phyloP scores from a whole-genome alignment of 2,797 vertebrate species.

The Dromococcyx pavoninus region DNA sequence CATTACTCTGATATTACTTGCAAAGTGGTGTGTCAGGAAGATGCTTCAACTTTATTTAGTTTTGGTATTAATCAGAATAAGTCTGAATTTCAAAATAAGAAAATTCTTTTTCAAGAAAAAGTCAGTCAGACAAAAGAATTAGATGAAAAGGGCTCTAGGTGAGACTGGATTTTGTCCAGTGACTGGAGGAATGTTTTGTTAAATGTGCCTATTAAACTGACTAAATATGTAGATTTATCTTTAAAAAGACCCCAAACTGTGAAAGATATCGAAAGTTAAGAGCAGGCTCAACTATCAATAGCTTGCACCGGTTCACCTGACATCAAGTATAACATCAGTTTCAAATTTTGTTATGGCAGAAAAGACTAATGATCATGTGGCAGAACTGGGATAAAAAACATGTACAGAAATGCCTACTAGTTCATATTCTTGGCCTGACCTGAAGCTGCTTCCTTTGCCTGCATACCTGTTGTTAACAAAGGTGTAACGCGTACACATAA shows the following conservation, averaged over 20 bases:
- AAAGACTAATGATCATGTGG: neutral
- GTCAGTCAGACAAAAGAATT: neutral
- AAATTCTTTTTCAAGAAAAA: neutral
- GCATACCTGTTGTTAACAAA: neutral
- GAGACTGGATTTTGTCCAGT: neutral
- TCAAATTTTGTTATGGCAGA: neutral
- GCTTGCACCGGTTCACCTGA: neutral
- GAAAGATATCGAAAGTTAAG: neutral
- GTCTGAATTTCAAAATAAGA: neutral
- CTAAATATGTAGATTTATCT: neutral
- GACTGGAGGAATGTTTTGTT: neutral
- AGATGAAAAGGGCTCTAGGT: neutral
- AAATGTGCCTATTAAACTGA: neutral
- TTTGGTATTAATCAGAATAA: neutral
- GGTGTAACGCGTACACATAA: fast-evolving
- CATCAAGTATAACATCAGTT: neutral
- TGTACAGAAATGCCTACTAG: neutral
- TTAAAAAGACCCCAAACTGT: neutral
- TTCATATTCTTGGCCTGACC: neutral
- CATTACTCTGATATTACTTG: neutral
- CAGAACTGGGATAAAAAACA: neutral
- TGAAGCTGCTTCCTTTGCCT: neutral
- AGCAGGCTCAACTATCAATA: neutral
- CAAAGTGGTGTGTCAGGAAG: neutral
- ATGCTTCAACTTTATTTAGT: neutral